Conservation (phyloP, 2,113 vertebrate species). For the Callaeas wilsoni region DNA sequence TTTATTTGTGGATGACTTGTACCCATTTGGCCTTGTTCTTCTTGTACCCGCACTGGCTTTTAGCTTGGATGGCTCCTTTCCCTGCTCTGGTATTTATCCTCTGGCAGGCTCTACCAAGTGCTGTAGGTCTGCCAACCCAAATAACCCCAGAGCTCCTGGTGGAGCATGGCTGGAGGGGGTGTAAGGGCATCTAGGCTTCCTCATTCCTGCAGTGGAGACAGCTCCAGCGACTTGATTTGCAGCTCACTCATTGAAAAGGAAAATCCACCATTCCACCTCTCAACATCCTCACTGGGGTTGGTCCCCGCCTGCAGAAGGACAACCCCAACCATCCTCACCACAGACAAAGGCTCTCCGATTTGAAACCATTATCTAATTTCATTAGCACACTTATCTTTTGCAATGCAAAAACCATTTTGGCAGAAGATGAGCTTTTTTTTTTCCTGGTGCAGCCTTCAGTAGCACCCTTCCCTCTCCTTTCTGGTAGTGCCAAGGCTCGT, state of each 20-base stretch:
- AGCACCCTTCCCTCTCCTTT: not conserved
- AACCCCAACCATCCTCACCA: accelerated
- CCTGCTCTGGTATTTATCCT: conserved; percentile 31
- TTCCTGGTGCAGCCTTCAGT: not conserved
- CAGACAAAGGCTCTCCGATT: not conserved
- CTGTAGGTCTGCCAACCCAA: not conserved
- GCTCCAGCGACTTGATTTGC: not conserved
- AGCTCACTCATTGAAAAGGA: not conserved
- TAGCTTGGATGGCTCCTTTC: conserved; percentile 21
- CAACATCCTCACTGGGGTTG: accelerated
- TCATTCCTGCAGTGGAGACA: not conserved
- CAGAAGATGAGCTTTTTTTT: not conserved
- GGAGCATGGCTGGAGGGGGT: not conserved
- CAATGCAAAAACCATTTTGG: not conserved
- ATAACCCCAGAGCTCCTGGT: not conserved
- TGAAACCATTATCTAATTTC: not conserved
- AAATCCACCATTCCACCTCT: not conserved
- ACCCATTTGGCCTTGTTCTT: conserved; percentile 45
- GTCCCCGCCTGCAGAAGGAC: not conserved
- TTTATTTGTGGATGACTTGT: conserved; percentile 41
- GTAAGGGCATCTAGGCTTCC: not conserved
- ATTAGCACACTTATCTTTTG: not conserved
- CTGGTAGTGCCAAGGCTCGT: accelerated
- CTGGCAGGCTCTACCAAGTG: not conserved
- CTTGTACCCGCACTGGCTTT: not conserved